Evolutionary conservation across 2,113 vertebrate species (phyloP), one percentile per base, ranked within the genome.

Genomic region (Micromys minutus): DNA sequence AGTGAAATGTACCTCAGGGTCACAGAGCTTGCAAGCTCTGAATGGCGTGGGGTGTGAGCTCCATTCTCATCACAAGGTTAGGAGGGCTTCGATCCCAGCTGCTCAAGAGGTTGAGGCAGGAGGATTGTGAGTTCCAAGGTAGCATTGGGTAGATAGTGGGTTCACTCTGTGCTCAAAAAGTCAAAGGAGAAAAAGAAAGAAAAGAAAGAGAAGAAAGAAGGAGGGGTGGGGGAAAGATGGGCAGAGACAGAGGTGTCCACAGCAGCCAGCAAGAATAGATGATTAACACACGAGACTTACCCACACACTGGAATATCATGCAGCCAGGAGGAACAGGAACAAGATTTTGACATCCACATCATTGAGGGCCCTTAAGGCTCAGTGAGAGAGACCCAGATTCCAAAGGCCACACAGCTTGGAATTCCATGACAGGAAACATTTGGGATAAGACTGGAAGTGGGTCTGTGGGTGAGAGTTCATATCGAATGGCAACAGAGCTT

Each of bases 311-410:
- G 42, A 86, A 36, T 86, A 67, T 45, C 11, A 8, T 15, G 31
- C 42, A 67, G 42, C 45, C 19, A 1, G 3, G 84, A 1, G 3
- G 84, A 86, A 52, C 10, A 93, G 50, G 87, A 6, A 4, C 5
- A 1, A 76, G 65, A 17, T 17, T 13, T 34, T 9, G 52, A 39
- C 1, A 22, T 7, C 59, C 39, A 0, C 4, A 1, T 1, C 0
- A 0, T 2, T 36, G 21, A 31, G 10, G 59, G 42, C 39, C 19
- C n/a, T 3, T 9, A 36, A 52, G 26, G 72, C 26, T 50, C 72
- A 47, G 19, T 52, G 57, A 61, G 2, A 61, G 2, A 75, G 4
- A 69, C 26, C 45, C 85, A 75, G 88, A 42, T 24, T 16, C 59
- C 34, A 61, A 9, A 63, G 75, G 55, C 24, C 45, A 9, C 12